Conservation (phyloP, 1,140 invertebrate genomes). For the Lordiphosa mommai region DNA sequence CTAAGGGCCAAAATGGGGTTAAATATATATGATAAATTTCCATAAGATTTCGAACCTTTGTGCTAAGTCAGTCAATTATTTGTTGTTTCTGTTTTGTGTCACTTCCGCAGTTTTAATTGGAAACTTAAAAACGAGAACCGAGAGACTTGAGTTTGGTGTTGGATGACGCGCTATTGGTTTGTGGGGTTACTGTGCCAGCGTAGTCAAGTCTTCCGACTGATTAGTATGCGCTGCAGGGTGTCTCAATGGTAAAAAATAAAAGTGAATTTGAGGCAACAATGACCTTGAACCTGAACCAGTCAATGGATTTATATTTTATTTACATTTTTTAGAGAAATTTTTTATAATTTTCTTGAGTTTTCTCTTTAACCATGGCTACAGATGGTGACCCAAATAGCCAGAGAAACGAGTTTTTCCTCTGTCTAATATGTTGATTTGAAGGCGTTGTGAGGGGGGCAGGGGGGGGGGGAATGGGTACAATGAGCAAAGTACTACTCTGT, state of each 20-base stretch:
- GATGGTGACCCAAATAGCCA: slow-evolving; percentile 51
- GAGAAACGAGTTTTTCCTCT: slow-evolving; percentile 51
- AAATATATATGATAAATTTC: too few relatives aligned
- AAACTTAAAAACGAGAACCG: slow-evolving; percentile 33
- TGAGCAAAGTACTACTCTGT: slow-evolving; percentile 40
- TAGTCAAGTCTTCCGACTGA: slow-evolving; percentile 34
- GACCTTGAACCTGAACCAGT: slow-evolving; percentile 73
- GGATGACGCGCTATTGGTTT: not conserved
- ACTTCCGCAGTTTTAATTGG: slow-evolving; percentile 69
- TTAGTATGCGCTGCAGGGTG: slow-evolving; percentile 61
- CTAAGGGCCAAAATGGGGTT: too few relatives aligned
- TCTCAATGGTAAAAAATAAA: slow-evolving; percentile 56
- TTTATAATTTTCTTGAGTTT: slow-evolving; percentile 16
- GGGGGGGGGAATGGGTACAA: slow-evolving; percentile 29
- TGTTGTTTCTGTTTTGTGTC: too few relatives aligned
- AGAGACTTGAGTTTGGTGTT: slow-evolving; percentile 2
- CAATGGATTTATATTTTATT: slow-evolving; percentile 36
- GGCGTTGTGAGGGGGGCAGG: not conserved
- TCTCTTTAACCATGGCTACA: slow-evolving; percentile 30
- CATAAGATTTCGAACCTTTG: too few relatives aligned
- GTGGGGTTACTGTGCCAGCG: slow-evolving; percentile 45
- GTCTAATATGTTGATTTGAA: not conserved
- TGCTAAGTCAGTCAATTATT: too few relatives aligned
- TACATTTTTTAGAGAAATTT: not conserved
- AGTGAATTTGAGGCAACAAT: slow-evolving; percentile 53